Evolutionary conservation across 2,888 invertebrate species (phyloP), one percentile per base, ranked within the genome.

Genomic region (Hipparchia sbordonii): DNA sequence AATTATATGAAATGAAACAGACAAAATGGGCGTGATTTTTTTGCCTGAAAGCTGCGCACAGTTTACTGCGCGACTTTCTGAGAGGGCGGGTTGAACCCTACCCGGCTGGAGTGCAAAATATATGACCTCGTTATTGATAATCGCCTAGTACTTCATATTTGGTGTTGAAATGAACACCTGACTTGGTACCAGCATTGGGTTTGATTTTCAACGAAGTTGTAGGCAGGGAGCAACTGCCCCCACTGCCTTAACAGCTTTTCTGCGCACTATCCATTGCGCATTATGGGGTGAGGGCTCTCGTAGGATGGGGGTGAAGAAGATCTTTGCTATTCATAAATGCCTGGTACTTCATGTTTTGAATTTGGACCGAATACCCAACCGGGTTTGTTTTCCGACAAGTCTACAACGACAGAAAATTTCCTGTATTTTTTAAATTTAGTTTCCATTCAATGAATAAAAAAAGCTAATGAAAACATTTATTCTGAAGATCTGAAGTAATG

Each of bases 331-430:
- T 67, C 45, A 67, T 67, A 39, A 56, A 2, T 9, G 45, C 67
- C 67, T 56, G 33, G 54, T 65, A 52, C 51, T 65, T n/a, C 33
- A 52, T 65, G 65, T 67, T 67, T 67, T 67, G 67, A 54, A 62
- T 62, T 62, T 62, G 45, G 3, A 62, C 46, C 13, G 48, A 48
- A 48, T 48, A 62, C 9, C 62, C 59, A 57, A 57, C 57, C 33
- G 9, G 59, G 39, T 60, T 60, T 23, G 57, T 39, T 54, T n/a
- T 54, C n/a, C 52, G 9, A n/a, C 10, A 54, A 39, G 39, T 39
- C 52, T 52, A 48, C 48, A 48, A 39, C 39, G 39, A 39, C 39
- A 39, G 23, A 39, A 39, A 8, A 8, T 48, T 39, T 39, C 39
- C 39, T 39, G 39, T 39, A 39, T 39, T 39, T 23, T 23, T 39